Conservation (phyloP, 2,797 vertebrate species). For the Nannoperca australis region DNA sequence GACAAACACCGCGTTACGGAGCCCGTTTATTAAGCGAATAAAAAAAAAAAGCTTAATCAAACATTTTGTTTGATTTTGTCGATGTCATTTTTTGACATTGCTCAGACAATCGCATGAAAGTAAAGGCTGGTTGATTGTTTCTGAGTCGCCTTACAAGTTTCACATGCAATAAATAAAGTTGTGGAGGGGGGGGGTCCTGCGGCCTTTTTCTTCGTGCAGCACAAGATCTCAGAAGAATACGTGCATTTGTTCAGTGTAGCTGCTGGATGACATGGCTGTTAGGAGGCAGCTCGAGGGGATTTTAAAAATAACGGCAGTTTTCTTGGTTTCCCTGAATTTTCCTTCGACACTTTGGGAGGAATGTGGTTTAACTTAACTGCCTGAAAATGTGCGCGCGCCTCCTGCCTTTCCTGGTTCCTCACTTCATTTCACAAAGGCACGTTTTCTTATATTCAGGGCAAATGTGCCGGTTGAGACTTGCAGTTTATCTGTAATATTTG, state of each 20-base stretch:
- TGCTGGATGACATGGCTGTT: neutral
- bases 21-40: too few species aligned
- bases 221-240: neutral
- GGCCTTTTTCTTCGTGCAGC: neutral
- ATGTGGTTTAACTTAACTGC: slow-evolving; percentile 29
- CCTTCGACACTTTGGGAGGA: slow-evolving; percentile 19
- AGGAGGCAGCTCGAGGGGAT: neutral
- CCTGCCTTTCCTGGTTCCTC: slow-evolving; percentile 5
- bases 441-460: slow-evolving; percentile 18
- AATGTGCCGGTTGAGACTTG: neutral
- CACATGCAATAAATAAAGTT: slow-evolving; percentile 16
- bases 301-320: slow-evolving; percentile 21
- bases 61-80: neutral
- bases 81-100: neutral
- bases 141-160: neutral
- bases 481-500: neutral
- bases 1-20: neutral
- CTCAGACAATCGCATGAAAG: neutral
- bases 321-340: slow-evolving; percentile 21
- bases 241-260: neutral
- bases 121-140: slow-evolving; percentile 9
- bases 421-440: slow-evolving; percentile 17
- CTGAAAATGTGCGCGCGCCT: slow-evolving; percentile 13
- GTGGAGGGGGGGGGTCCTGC: neutral
- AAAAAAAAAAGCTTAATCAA: neutral